These are phyloP conservation scores for Antedon bifida DNA, from an alignment of 35 echinoderm and acorn worm genomes.

Conservation along the genomic window DNA sequence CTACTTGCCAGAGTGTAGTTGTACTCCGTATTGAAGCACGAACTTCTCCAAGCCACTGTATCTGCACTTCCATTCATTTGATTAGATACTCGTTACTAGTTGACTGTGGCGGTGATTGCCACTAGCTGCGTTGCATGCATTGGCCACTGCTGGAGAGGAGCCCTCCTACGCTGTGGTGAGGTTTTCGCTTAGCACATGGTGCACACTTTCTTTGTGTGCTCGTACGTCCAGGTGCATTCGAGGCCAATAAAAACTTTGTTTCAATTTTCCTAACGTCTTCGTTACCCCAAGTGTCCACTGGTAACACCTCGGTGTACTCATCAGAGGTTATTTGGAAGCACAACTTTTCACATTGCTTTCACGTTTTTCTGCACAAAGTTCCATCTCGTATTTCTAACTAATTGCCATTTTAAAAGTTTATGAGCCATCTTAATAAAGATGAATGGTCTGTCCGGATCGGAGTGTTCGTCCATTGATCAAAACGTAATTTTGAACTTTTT, in stretches of 20 bases:
- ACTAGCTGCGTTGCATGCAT: slow-evolving; percentile 40
- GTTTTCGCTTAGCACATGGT: slow-evolving; percentile 20
- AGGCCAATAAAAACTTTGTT: slow-evolving; percentile 27
- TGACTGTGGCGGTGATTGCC: slow-evolving; percentile 29
- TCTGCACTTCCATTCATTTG: slow-evolving; percentile 33
- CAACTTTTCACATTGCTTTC: slow-evolving; percentile 27
- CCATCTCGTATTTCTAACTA: not conserved
- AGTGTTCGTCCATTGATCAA: not conserved
- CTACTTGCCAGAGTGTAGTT: slow-evolving; percentile 23
- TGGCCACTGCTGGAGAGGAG: slow-evolving; percentile 17
- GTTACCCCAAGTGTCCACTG: slow-evolving; percentile 36
- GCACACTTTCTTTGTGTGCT: slow-evolving; percentile 13
- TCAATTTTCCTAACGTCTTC: slow-evolving; percentile 18
- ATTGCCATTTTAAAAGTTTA: slow-evolving; percentile 27
- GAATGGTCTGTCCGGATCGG: not conserved
- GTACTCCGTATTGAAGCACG: slow-evolving; percentile 15
- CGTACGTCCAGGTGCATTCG: slow-evolving; percentile 28
- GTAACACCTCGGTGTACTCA: slow-evolving; percentile 17
- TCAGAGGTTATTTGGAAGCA: slow-evolving; percentile 4
- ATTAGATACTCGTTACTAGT: slow-evolving; percentile 15
- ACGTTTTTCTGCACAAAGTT: slow-evolving; percentile 30
- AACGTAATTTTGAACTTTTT: too few species aligned
- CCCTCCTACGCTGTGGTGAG: slow-evolving; percentile 1
- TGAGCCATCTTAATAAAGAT: not conserved
- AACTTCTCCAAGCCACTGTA: slow-evolving; percentile 14